A percentile compares a stretch with the other conserved stretches of the same genome.
phyloP scores from a whole-genome alignment of 2,113 vertebrate genomes.

The Callorhinus ursinus region DNA sequence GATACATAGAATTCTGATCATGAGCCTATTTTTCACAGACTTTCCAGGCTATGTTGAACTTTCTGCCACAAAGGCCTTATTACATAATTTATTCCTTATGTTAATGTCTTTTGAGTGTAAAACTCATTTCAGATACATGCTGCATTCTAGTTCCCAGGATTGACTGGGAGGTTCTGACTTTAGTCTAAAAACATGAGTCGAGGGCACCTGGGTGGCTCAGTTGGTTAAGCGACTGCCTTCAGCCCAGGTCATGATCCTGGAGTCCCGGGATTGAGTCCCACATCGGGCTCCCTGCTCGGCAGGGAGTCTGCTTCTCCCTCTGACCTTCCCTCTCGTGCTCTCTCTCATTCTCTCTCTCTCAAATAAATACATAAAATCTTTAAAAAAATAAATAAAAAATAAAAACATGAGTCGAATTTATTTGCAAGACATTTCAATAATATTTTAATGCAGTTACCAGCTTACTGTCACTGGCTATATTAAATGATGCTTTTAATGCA shows the following conservation, averaged over 20 bases:
- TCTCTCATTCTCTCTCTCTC: no score
- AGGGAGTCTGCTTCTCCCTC: no score
- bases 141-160: background rate
- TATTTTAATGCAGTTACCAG: background rate
- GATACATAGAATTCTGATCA: background rate
- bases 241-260: no score
- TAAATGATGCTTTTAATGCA: background rate
- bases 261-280: no score
- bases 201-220: no score
- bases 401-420: slow-evolving; percentile 22
- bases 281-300: no score
- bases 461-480: background rate
- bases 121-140: background rate
- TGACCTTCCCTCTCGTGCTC: no score
- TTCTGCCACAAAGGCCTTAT: background rate
- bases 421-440: background rate
- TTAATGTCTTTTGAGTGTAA: background rate
- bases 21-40: background rate
- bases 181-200: slow-evolving; percentile 16
- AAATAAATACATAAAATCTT: no score
- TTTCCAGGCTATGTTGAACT: background rate
- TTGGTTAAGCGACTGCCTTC: no score
- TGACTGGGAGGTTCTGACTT: background rate
- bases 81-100: background rate
- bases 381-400: background rate